These are phyloP conservation scores for Dascillus cervinus DNA, from an alignment of 2,888 invertebrate genomes.

Conservation along the genomic window DNA sequence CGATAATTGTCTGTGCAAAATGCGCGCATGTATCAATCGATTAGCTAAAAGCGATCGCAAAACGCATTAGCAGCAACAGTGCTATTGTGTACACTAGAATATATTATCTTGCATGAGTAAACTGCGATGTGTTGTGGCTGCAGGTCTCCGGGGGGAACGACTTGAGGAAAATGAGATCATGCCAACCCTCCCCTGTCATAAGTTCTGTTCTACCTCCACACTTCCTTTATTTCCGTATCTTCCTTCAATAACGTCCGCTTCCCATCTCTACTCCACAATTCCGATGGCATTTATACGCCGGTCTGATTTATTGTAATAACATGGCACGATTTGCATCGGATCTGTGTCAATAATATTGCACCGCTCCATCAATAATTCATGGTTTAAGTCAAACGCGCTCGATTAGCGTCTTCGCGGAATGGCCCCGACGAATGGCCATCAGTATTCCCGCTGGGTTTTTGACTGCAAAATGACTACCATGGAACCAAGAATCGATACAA, in stretches of 20 bases:
- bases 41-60: conserved; percentile 23
- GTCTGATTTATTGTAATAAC: conserved; percentile 11
- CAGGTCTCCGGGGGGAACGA: conserved; percentile 30
- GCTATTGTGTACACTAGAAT: conserved; percentile 28
- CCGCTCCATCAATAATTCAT: conserved; percentile 9
- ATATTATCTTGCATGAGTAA: conserved; percentile 33
- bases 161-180: conserved; percentile 34
- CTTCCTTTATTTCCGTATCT: conserved; percentile 26
- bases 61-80: conserved; percentile 28
- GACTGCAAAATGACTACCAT: conserved; percentile 18
- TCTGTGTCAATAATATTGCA: conserved; percentile 9
- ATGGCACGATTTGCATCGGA: conserved; percentile 9
- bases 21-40: not conserved
- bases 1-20: conserved; percentile 12
- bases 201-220: conserved; percentile 22
- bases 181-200: conserved; percentile 23
- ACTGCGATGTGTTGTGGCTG: conserved; percentile 32
- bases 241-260: conserved; percentile 21
- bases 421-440: conserved; percentile 11
- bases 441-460: conserved; percentile 15
- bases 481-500: conserved; percentile 26
- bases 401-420: conserved; percentile 12
- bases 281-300: conserved; percentile 9
- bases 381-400: conserved; percentile 6
- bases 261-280: conserved; percentile 10